A percentile compares a stretch with the other conserved stretches of the same genome.
Evolutionary conservation across 2,113 vertebrate genomes (phyloP).

Genomic region (Oncorhynchus masou): DNA sequence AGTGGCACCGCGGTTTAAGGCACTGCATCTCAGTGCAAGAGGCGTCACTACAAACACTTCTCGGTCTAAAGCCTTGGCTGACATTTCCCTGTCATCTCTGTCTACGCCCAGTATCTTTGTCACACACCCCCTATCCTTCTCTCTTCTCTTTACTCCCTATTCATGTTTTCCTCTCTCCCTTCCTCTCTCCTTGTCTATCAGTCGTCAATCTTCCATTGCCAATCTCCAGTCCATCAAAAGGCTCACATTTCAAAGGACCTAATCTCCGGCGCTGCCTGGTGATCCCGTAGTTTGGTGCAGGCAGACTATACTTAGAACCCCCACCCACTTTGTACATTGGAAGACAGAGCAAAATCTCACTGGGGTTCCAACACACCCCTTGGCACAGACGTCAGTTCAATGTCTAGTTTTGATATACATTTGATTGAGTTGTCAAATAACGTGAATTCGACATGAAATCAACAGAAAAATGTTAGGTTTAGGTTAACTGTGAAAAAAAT

Average conservation of each 20-base stretch:
- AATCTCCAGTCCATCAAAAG: constrained; percentile 63
- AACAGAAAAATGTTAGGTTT: too few relatives aligned
- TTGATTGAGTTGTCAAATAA: too few relatives aligned
- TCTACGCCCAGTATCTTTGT: constrained; percentile 4
- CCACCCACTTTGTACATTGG: constrained; percentile 26
- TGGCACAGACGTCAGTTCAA: not conserved
- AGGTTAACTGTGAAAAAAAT: too few relatives aligned
- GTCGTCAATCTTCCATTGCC: constrained; percentile 49
- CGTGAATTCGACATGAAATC: too few relatives aligned
- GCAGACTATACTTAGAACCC: not conserved
- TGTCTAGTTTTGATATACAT: too few relatives aligned
- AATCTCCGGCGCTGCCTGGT: constrained; percentile 42
- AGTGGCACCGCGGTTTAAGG: too few relatives aligned
- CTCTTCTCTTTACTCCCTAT: not conserved
- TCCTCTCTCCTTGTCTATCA: constrained; percentile 45
- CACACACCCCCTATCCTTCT: not conserved
- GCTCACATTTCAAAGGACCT: constrained; percentile 60
- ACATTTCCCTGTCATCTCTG: not conserved
- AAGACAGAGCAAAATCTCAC: constrained; percentile 15
- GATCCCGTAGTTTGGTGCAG: constrained; percentile 18
- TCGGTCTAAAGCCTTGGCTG: not conserved
- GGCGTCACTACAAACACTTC: too few relatives aligned
- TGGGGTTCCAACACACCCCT: not conserved
- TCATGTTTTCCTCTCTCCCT: not conserved
- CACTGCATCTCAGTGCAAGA: too few relatives aligned